Evolutionary conservation across 2,113 vertebrate genomes (phyloP), one percentile per base, ranked within the genome.

Genomic region (Polypterus bichir): DNA sequence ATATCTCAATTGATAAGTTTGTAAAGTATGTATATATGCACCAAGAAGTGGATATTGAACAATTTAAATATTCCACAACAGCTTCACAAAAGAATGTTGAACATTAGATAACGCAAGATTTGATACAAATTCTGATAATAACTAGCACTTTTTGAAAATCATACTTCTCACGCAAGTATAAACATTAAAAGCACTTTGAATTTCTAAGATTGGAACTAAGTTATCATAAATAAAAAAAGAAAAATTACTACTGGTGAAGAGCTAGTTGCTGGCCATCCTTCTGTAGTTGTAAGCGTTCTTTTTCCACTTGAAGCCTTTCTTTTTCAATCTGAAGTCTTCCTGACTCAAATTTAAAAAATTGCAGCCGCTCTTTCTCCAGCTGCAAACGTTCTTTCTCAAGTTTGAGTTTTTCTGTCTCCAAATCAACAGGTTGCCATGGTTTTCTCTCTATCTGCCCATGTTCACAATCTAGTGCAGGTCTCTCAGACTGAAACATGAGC

Each of bases 261-360:
- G 49, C 59, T 61, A 73, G 61, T 67, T 71, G 72, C 51, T 89
- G 89, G 27, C 88, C 89, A 63, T 93, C 89, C 66, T 90, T 88
- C 73, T 94, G 92, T 77, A 97, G 86, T 60, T 91, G 81, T 75
- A 96, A 86, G 62, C 91, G 88, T 67, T 97, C 92, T 64, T 92
- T 93, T 73, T 97, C 93, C 68, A 96, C 91, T 70, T 91, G 91
- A 48, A 96, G 85, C 60, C 89, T 89, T 44, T 97, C 92, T 78
- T 92, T 90, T 73, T 96, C 93, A 47, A 95, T 92, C 80, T 95
- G 91, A 68, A 94, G 81, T 71, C 92, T 86, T 68, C 93, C 88
- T 0, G 88, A 87, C 70, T 94, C 93, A 64, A 93, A 94, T 70
- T 92, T 96, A 2, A 94, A 74, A 67, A 96, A 93, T 74, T 96